Conservation (phyloP, 2,113 vertebrate species). For the Dinomys branickii region DNA sequence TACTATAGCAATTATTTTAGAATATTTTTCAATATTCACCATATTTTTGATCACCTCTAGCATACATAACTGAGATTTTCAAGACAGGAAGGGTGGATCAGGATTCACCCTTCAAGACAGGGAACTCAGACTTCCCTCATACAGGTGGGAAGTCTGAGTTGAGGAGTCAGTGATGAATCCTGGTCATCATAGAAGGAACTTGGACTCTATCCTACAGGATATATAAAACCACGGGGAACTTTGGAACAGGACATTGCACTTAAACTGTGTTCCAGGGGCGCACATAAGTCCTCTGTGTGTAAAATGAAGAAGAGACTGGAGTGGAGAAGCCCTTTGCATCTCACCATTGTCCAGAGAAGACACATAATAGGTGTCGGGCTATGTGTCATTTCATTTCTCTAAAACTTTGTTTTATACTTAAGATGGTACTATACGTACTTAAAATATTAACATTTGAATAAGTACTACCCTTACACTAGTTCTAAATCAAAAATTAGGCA, state of each 20-base stretch:
- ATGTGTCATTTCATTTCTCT: neutral
- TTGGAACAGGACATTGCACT: neutral
- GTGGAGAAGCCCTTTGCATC: neutral
- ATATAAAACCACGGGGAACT: fast-evolving
- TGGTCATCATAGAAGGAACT: neutral
- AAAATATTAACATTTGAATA: neutral
- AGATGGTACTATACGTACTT: neutral
- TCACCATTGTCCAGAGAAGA: neutral
- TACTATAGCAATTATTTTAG: neutral
- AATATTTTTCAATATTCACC: neutral
- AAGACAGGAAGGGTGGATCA: fast-evolving
- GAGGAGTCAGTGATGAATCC: neutral
- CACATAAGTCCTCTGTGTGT: neutral
- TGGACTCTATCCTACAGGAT: neutral
- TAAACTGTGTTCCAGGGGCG: neutral
- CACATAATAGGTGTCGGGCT: neutral
- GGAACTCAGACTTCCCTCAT: too few species aligned
- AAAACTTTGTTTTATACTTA: neutral
- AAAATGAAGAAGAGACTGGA: neutral
- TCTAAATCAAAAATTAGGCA: slow-evolving; percentile 20
- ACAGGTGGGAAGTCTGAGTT: neutral
- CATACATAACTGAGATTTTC: neutral
- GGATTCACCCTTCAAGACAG: too few species aligned
- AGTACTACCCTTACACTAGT: neutral
- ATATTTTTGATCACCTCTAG: neutral